Base-by-base conservation (phyloP, 1,140 invertebrate genomes). In the Microplitis demolitor region DNA sequence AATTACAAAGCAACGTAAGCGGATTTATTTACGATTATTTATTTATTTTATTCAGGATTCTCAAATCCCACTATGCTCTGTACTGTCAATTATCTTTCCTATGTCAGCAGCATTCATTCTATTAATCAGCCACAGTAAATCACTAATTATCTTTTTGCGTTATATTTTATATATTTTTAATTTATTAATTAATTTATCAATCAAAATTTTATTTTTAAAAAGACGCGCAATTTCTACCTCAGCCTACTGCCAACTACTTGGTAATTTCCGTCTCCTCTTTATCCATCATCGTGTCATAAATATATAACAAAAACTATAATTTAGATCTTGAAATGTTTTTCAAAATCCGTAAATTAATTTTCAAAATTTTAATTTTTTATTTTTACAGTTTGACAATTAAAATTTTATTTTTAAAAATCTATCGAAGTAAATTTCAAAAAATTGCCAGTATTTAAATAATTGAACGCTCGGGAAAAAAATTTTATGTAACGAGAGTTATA, bases 181-280 rank as follows among this genome's bases (percentile, higher is more conserved):
- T n/a, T 54, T 9, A 34, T 51, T 72, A 5, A 24, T 69, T 72
- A 61, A 56, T 60, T 71, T 72, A 60, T 71, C 68, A 62, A 63
- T 58, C 61, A 56, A 63, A 24, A 24, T 24, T 67, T 79, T 69
- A 79, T 83, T 82, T 84, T 79, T 81, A 79, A 84, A 78, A 84
- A 80, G 79, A 83, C 80, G 78, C 80, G 78, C 82, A n/a, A 80
- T 84, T 76, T 84, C 83, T 85, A 85, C 78, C 81, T 82, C 79
- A 84, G 82, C 80, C 83, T 86, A 85, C 82, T 82, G 80, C 79
- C 80, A 79, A 82, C 83, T 85, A 85, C 80, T 73, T 79, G 77
- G 24, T 45, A 45, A 77, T 74, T 77, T 77, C 75, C 73, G 51
- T 54, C 53, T 16, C 69, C 63, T 62, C 4, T 16, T 51, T 56